These are phyloP conservation scores for Pristionchus arcanus DNA, from an alignment of 2,888 invertebrate species.

Conservation along the genomic window DNA sequence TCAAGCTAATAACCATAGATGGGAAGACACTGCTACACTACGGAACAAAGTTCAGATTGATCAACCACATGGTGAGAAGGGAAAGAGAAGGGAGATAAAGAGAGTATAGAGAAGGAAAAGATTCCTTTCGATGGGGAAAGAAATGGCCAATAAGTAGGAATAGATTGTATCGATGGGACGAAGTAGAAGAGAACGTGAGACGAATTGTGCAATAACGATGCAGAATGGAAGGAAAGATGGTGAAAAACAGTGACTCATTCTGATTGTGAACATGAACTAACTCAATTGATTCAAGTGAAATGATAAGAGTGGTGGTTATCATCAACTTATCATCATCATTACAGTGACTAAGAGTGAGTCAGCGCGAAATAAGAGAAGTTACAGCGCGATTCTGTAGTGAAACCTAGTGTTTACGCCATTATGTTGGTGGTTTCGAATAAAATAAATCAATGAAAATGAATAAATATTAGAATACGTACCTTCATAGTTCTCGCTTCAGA, in stretches of 20 bases:
- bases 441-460: neutral
- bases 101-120: neutral
- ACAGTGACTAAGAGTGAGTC: neutral
- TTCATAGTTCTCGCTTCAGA: neutral
- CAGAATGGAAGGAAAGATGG: neutral
- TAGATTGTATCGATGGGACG: neutral
- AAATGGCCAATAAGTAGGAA: neutral
- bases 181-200: neutral
- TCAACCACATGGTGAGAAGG: neutral
- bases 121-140: neutral
- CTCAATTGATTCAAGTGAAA: conserved; percentile 12
- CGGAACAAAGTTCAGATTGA: neutral
- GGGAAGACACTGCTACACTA: conserved; percentile 8
- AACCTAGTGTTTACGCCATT: neutral
- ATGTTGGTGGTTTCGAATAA: neutral
- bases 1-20: neutral
- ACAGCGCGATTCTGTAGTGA: neutral
- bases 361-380: neutral
- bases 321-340: neutral
- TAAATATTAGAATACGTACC: neutral
- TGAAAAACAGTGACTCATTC: conserved; percentile 13
- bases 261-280: conserved; percentile 31
- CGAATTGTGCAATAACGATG: neutral
- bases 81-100: conserved; percentile 2
- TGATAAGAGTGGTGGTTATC: conserved; percentile 3